Evolutionary conservation across 2,888 invertebrate species (phyloP).

Genomic region (Patella caerulea): DNA sequence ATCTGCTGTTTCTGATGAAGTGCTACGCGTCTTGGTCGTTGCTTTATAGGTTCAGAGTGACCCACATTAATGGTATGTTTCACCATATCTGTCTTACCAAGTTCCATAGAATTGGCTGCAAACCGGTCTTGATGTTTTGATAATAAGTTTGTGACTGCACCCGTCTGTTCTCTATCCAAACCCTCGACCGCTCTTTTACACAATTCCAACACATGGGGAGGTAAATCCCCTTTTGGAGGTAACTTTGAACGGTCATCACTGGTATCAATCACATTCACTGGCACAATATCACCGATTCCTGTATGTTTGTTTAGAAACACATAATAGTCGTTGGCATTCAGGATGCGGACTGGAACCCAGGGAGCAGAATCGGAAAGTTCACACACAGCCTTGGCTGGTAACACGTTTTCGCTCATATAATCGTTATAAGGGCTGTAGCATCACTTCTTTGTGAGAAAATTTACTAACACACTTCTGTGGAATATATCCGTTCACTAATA

Average conservation of each 20-base stretch:
- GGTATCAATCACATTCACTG: neutral
- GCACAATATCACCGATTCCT: neutral
- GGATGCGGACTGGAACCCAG: too few relatives aligned
- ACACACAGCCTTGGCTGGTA: too few relatives aligned
- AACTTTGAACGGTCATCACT: neutral
- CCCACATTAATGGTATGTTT: neutral
- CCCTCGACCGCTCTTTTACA: neutral
- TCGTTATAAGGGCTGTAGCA: neutral
- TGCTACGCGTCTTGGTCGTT: neutral
- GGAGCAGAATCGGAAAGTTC: too few relatives aligned
- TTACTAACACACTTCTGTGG: neutral
- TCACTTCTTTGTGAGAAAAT: neutral
- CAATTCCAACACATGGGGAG: neutral
- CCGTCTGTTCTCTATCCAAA: neutral
- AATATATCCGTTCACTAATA: constrained; percentile 2
- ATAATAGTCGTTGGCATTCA: neutral
- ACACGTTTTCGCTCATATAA: neutral
- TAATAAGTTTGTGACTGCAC: neutral
- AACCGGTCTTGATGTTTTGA: neutral
- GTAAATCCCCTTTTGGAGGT: neutral
- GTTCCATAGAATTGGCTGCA: neutral
- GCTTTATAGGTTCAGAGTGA: neutral
- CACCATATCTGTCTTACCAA: neutral
- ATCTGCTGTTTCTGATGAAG: too few relatives aligned
- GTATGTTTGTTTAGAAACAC: neutral